These are phyloP conservation scores for Actenoides lindsayi DNA, from an alignment of 2,113 vertebrate genomes.

Conservation along the genomic window DNA sequence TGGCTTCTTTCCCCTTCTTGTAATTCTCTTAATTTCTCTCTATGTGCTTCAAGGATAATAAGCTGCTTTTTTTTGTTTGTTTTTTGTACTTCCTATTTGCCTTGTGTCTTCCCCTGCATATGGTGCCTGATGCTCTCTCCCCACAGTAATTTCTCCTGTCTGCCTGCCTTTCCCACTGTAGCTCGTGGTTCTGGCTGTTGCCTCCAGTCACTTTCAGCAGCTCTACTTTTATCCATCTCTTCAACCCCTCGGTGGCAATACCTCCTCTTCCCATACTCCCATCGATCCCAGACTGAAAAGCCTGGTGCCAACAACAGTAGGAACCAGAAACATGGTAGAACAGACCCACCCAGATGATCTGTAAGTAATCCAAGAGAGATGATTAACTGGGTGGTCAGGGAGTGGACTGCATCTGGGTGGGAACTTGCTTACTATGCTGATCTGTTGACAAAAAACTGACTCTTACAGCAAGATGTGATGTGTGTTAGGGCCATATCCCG, in stretches of 20 bases:
- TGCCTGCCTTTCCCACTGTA: neutral
- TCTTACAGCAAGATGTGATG: neutral
- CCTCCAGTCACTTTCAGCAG: neutral
- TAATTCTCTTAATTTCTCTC: neutral
- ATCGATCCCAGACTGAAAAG: accelerated
- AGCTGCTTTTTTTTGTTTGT: neutral
- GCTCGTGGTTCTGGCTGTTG: neutral
- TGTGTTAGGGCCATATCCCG: accelerated
- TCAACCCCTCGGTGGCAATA: neutral
- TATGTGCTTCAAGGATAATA: neutral
- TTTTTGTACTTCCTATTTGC: neutral
- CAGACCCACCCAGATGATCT: neutral
- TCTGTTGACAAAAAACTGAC: neutral
- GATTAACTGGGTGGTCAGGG: neutral
- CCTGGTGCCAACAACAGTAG: neutral
- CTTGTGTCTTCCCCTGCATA: neutral
- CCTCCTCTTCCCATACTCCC: neutral
- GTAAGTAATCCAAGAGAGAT: neutral
- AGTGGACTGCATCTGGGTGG: accelerated
- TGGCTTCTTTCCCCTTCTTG: neutral
- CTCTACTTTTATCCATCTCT: neutral
- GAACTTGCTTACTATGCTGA: accelerated
- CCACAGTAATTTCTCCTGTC: neutral
- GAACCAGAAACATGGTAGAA: neutral
- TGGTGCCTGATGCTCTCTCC: neutral